Evolutionary conservation across 1,140 invertebrate genomes (phyloP).

Genomic region (Oreohelix idahoensis): DNA sequence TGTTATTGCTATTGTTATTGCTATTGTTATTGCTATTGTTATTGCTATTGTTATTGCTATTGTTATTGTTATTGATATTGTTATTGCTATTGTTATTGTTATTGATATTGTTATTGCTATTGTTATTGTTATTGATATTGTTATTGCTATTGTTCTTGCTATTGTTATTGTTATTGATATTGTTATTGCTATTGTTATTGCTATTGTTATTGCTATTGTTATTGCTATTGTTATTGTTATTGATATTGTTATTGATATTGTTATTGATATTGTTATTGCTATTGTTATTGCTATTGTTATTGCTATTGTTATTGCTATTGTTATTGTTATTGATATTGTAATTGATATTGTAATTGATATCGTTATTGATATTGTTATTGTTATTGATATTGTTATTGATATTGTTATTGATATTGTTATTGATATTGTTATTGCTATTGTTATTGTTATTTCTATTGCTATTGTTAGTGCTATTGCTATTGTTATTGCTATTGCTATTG

Average conservation of each 20-base stretch:
- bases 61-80: constrained; percentile 1
- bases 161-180: constrained; percentile 11
- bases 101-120: constrained; percentile 17
- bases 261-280: background rate
- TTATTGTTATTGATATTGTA: background rate
- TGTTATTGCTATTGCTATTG: constrained; percentile 9
- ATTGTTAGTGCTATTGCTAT: constrained; percentile 7
- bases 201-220: constrained; percentile 3
- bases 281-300: background rate
- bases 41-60: background rate
- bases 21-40: background rate
- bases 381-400: constrained; percentile 11
- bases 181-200: background rate
- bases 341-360: constrained; percentile 10
- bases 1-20: background rate
- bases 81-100: background rate
- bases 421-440: background rate
- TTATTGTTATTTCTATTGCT: constrained; percentile 1
- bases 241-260: background rate
- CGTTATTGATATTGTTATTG: constrained; percentile 2
- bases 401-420: constrained; percentile 14
- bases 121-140: background rate
- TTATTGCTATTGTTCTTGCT: constrained; percentile 7
- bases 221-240: background rate
- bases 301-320: constrained; percentile 8